Conservation (phyloP, 2,888 invertebrate species). For the Hirtodrosophila confusa region DNA sequence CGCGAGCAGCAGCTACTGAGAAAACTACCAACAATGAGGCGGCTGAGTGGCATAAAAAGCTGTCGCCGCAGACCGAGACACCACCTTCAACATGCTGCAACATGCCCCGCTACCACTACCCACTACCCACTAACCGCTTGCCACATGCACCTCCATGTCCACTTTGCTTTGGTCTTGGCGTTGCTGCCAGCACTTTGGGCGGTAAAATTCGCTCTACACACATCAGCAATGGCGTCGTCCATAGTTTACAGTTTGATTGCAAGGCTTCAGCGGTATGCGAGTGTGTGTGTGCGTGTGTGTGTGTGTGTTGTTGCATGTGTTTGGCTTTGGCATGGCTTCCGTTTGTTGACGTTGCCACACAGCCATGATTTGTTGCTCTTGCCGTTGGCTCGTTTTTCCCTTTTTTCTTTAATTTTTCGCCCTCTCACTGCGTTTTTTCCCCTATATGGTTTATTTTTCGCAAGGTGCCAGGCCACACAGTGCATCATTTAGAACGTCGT, state of each 20-base stretch:
- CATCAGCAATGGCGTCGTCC: slow-evolving; percentile 68
- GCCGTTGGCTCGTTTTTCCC: slow-evolving; percentile 19
- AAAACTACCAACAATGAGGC: slow-evolving; percentile 60
- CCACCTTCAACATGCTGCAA: slow-evolving; percentile 27
- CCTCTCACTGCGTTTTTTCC: slow-evolving; percentile 2
- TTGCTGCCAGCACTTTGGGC: slow-evolving; percentile 75
- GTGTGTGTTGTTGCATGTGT: slow-evolving; percentile 36
- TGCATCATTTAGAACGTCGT: slow-evolving; percentile 52
- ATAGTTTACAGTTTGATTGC: slow-evolving; percentile 73
- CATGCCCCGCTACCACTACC: slow-evolving; percentile 29
- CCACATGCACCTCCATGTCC: slow-evolving; percentile 44
- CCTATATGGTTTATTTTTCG: background rate
- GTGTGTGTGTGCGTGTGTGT: slow-evolving; percentile 23
- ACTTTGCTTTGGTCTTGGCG: slow-evolving; percentile 66
- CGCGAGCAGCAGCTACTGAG: slow-evolving; percentile 51
- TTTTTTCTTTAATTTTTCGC: slow-evolving; percentile 1
- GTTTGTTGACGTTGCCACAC: slow-evolving; percentile 62
- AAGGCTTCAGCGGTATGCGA: slow-evolving; percentile 22
- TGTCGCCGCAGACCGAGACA: slow-evolving; percentile 60
- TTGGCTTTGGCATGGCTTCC: slow-evolving; percentile 73
- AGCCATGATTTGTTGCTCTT: slow-evolving; percentile 58
- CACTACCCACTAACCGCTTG: no score
- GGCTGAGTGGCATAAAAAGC: slow-evolving; percentile 72
- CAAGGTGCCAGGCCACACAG: slow-evolving; percentile 43
- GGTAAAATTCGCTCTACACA: slow-evolving; percentile 72